Evolutionary conservation across 1,140 invertebrate genomes (phyloP).

Genomic region (Ceratoteleas bidentatus): DNA sequence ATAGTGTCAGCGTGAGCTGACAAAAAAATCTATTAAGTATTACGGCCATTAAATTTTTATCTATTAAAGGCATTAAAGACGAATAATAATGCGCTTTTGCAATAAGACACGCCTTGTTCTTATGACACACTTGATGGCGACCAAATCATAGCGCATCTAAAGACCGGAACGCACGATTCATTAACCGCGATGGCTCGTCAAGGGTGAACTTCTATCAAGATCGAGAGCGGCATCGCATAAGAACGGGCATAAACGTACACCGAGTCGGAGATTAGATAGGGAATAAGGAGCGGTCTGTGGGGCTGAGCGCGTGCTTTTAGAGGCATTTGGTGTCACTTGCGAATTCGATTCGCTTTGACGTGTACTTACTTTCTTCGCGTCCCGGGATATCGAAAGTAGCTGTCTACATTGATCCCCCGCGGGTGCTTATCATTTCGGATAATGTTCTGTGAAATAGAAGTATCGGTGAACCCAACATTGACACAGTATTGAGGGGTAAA

Average conservation of each 20-base stretch:
- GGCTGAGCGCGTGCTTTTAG: slow-evolving; percentile 50
- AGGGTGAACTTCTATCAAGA: slow-evolving; percentile 64
- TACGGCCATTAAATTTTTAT: slow-evolving; percentile 40
- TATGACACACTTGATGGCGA: slow-evolving; percentile 64
- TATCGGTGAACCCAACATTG: slow-evolving; percentile 23
- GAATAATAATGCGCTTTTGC: slow-evolving; percentile 55
- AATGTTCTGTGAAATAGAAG: slow-evolving; percentile 36
- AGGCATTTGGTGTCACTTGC: slow-evolving; percentile 61
- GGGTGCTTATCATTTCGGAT: slow-evolving; percentile 47
- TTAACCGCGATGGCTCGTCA: slow-evolving; percentile 74
- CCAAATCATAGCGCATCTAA: slow-evolving; percentile 75
- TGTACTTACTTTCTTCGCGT: slow-evolving; percentile 51
- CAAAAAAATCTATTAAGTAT: slow-evolving; percentile 51
- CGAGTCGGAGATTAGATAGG: slow-evolving; percentile 56
- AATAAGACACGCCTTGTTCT: slow-evolving; percentile 70
- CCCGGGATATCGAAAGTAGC: slow-evolving; percentile 48
- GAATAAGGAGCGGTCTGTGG: slow-evolving; percentile 40
- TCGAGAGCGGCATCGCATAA: slow-evolving; percentile 57
- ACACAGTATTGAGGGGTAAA: slow-evolving; percentile 28
- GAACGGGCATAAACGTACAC: slow-evolving; percentile 48
- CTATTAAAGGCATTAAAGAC: slow-evolving; percentile 53
- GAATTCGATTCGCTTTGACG: slow-evolving; percentile 63
- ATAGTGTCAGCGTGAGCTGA: slow-evolving; percentile 12
- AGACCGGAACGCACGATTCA: slow-evolving; percentile 79
- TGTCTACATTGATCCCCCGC: slow-evolving; percentile 36